Evolutionary conservation across 2,888 invertebrate genomes (phyloP), one percentile per base, ranked within the genome.

Genomic region (Tillus elongatus): DNA sequence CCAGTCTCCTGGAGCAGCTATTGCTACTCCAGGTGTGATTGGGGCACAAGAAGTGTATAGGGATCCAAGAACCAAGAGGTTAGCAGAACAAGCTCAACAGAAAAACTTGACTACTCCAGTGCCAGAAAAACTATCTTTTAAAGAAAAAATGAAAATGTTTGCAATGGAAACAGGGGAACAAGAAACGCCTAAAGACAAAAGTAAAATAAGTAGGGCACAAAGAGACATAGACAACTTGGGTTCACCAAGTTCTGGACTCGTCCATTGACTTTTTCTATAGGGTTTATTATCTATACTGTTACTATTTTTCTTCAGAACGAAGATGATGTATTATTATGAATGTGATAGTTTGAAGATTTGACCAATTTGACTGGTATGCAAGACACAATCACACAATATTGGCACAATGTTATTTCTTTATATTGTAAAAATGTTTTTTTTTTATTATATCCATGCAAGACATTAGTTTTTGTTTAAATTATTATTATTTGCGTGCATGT

Each of bases 121-220:
- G 44, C 90, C 90, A 2, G 95, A 96, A 62, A 90, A 93, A 56
- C 74, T 97, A 43, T 90, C 90, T 39, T 98, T 98, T 69, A 86
- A 92, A 64, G 97, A 98, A 67, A 98, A 98, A 69, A 97, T 97
- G 95, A 92, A 92, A 69, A 91, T 96, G 88, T 98, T 98, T 71
- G 97, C 96, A 29, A 79, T 88, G 69, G 95, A 96, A 70, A 85
- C 92, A 9, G 96, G 96, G 28, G 93, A 95, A 61, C 79, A 83
- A 54, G 78, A 82, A 58, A 90, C 92, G 43, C 93, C 93, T 47
- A 85, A 88, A 68, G 91, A 93, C 64, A 92, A 92, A 72, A 83
- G 92, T 40, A 96, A 95, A 72, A 90, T 89, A 64, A 96, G 95
- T 26, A 77, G 90, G 53, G 93, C 93, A 37, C 93, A 96, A 68